phyloP scores from a whole-genome alignment of 2,113 vertebrate genomes.

The Neodon shergylaensis region DNA sequence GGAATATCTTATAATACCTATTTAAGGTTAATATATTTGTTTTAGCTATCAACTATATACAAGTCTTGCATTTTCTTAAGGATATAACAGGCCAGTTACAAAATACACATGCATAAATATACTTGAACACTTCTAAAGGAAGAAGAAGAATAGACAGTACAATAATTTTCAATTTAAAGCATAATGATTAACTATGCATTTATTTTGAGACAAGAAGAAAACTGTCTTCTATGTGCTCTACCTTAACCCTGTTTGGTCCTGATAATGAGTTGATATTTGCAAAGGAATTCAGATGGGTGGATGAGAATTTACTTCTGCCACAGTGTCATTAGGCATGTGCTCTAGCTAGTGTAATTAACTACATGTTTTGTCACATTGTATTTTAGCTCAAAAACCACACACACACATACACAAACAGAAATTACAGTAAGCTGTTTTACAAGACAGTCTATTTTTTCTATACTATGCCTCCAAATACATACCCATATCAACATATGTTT shows the following conservation, averaged over 20 bases:
- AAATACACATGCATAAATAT: background rate
- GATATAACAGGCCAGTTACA: constrained; percentile 17
- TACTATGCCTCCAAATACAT: background rate
- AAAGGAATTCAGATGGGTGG: constrained; percentile 32
- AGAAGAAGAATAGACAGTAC: constrained; percentile 10
- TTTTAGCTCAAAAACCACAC: background rate
- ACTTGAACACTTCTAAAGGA: constrained; percentile 31
- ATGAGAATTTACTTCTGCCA: constrained; percentile 32
- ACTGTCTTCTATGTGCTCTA: background rate
- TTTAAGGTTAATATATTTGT: background rate
- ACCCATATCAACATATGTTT: background rate
- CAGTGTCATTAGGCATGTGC: background rate
- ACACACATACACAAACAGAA: background rate
- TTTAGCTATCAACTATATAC: background rate
- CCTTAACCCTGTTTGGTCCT: constrained; percentile 1
- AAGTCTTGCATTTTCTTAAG: constrained; percentile 11
- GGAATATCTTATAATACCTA: constrained; percentile 2
- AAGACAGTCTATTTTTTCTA: background rate
- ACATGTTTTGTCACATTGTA: constrained; percentile 35
- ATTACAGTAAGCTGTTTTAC: background rate
- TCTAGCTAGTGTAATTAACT: background rate
- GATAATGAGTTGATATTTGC: constrained; percentile 29
- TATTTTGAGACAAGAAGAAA: constrained; percentile 45
- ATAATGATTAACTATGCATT: background rate
- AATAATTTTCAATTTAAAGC: constrained; percentile 37